Evolutionary conservation across 2,888 invertebrate genomes (phyloP).

Genomic region (Oconnorella tubifera): DNA sequence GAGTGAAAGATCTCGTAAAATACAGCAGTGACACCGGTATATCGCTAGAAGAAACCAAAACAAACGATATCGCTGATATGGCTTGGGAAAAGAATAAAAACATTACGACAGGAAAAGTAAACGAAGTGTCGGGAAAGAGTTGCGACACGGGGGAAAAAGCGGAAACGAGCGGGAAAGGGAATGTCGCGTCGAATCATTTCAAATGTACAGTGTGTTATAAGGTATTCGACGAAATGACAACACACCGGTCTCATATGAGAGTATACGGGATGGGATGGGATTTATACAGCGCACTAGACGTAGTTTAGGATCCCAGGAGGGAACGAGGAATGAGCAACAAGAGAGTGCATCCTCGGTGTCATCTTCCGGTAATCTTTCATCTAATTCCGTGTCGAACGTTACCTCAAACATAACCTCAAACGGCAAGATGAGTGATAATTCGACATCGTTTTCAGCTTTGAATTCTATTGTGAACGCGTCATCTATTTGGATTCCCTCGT

Average conservation of each 20-base stretch:
- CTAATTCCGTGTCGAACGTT: too few species aligned
- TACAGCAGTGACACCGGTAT: slow-evolving; percentile 60
- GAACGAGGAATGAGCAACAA: too few species aligned
- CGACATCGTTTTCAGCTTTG: too few species aligned
- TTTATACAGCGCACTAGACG: slow-evolving; percentile 57
- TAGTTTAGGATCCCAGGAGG: not conserved
- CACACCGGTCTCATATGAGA: slow-evolving; percentile 70
- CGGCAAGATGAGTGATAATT: too few species aligned
- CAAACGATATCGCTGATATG: not conserved
- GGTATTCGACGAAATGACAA: slow-evolving; percentile 63
- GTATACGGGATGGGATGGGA: slow-evolving; percentile 72
- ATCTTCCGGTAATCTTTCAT: too few species aligned
- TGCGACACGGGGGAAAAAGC: not conserved
- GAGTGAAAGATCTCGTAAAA: slow-evolving; percentile 63
- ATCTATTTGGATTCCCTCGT: too few species aligned
- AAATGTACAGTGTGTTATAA: slow-evolving; percentile 72
- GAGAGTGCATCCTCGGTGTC: too few species aligned
- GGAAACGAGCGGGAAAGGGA: not conserved
- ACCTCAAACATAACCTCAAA: too few species aligned
- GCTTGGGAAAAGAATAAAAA: not conserved
- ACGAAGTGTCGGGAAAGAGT: not conserved
- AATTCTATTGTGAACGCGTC: too few species aligned
- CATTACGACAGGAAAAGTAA: too few species aligned
- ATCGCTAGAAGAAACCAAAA: slow-evolving; percentile 24
- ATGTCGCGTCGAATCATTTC: slow-evolving; percentile 20